These are phyloP conservation scores for Drosophila quinaria DNA, from an alignment of 2,888 invertebrate species.

Conservation along the genomic window DNA sequence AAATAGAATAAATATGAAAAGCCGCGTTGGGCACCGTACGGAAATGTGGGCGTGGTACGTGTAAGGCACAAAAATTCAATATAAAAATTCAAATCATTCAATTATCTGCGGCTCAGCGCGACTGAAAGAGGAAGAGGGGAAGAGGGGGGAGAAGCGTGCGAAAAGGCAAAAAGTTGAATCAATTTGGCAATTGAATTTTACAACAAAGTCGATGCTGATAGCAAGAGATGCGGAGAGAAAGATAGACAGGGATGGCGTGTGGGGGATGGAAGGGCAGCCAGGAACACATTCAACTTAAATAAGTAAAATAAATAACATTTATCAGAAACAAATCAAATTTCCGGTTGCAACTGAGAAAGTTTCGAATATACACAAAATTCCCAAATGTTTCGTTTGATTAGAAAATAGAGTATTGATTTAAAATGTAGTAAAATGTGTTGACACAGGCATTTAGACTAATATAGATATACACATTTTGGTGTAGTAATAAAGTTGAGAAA, in stretches of 20 bases:
- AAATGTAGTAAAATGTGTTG: constrained; percentile 15
- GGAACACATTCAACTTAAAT: constrained; percentile 64
- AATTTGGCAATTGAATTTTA: constrained; percentile 81
- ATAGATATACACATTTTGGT: not conserved
- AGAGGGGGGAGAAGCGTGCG: constrained; percentile 40
- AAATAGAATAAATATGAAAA: constrained; percentile 67
- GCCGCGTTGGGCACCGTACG: constrained; percentile 26
- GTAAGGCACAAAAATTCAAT: constrained; percentile 74
- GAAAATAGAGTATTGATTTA: constrained; percentile 4
- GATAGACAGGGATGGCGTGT: not conserved
- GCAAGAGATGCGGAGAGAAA: not conserved
- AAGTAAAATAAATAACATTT: constrained; percentile 79
- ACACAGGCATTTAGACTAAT: not conserved
- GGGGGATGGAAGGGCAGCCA: not conserved
- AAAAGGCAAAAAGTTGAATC: constrained; percentile 77
- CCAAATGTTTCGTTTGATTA: constrained; percentile 32
- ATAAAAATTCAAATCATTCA: constrained; percentile 84
- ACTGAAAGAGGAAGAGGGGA: not conserved
- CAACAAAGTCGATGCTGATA: constrained; percentile 34
- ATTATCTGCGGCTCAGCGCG: constrained; percentile 80
- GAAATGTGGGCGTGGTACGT: constrained; percentile 42
- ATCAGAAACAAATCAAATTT: constrained; percentile 80
- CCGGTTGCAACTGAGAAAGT: constrained; percentile 64
- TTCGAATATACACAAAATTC: constrained; percentile 31
- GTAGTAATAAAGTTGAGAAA: not conserved